Base-by-base conservation (phyloP, 2,888 invertebrate genomes). In the Nomada lathburiana region DNA sequence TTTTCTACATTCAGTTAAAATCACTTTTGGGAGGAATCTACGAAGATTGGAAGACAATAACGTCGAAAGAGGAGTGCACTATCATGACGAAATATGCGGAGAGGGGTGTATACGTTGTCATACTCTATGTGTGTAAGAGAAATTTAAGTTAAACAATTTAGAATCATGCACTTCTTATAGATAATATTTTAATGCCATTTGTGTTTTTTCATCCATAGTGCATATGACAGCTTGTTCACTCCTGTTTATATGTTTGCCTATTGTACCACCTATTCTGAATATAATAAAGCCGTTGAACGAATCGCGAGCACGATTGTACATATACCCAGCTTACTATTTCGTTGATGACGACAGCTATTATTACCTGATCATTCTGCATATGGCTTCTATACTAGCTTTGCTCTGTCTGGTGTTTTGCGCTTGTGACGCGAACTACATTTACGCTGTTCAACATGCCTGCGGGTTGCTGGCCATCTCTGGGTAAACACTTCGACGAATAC, bases 401-500 rank as follows among this genome's bases (percentile, higher is more conserved):
- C 0, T 16, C 0, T 10, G 11, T 3, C 10, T 2, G 2, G 36
- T 71, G 23, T 63, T 26, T 5, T 44, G 52, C 18, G 71, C 76
- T 2, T 63, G 64, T 13, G 77, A 77, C 13, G n/a, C 47, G 13
- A 67, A 52, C 52, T 73, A 67, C 7, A 20, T 73, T 9, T 64
- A 29, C 20, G 52, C 29, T 23, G 77, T 67, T 52, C 77, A 77
- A 2, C 77, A 77, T 10, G 77, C 72, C 9, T 77, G 77, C 29
- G 70, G 63, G 1, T 18, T 67, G 13, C 18, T 77, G 18, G 52
- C 59, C 0, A 16, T 77, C 4, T 0, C 64, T 0, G 29, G 50
- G 73, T 77, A 62, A 67, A 36, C 3, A 53, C n/a, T 5, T 42
- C n/a, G 11, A 3, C 11, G 5, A 7, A 10, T n/a, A 2, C 9